A percentile compares a stretch with the other conserved stretches of the same genome.
Evolutionary conservation across 2,888 invertebrate species (phyloP).

Genomic region (Epicampocera succincta): DNA sequence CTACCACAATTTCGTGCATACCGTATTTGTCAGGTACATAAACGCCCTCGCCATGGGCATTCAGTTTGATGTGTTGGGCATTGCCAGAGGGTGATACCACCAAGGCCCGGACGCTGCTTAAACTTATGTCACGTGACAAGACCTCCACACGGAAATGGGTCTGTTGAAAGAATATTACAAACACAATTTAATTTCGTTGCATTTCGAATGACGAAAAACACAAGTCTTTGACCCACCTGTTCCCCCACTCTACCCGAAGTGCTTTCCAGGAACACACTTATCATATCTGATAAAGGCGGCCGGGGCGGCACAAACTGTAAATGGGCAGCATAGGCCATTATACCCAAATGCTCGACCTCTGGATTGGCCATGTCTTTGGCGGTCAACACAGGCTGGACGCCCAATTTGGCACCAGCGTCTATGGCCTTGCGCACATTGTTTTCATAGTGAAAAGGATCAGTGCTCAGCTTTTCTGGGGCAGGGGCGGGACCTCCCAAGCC

Average conservation of each 20-base stretch:
- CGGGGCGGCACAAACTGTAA: conserved; percentile 94
- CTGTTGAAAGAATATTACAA: conserved; percentile 82
- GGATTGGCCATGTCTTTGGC: conserved; percentile 97
- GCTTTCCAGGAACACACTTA: conserved; percentile 90
- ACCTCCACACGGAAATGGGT: conserved; percentile 90
- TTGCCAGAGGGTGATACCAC: conserved; percentile 90
- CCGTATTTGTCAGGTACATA: conserved; percentile 95
- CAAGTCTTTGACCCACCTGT: conserved; percentile 84
- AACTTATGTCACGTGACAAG: conserved; percentile 86
- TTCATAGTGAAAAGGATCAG: conserved; percentile 91
- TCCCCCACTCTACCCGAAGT: conserved; percentile 93
- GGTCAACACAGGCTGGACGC: conserved; percentile 93
- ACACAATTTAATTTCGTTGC: too few relatives aligned
- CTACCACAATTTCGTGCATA: conserved; percentile 91
- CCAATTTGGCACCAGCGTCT: conserved; percentile 86
- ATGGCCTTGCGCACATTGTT: conserved; percentile 90
- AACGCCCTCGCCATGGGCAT: conserved; percentile 89
- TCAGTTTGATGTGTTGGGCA: conserved; percentile 85
- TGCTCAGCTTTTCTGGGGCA: conserved; percentile 89
- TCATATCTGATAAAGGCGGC: conserved; percentile 91
- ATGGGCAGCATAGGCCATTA: conserved; percentile 98
- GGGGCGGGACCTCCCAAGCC: conserved; percentile 94
- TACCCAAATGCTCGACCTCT: conserved; percentile 97
- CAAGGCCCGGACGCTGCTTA: conserved; percentile 88
- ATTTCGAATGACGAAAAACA: too few relatives aligned